Evolutionary conservation across 2,888 invertebrate genomes (phyloP), one percentile per base, ranked within the genome.

Genomic region (Epinotia bilunana): DNA sequence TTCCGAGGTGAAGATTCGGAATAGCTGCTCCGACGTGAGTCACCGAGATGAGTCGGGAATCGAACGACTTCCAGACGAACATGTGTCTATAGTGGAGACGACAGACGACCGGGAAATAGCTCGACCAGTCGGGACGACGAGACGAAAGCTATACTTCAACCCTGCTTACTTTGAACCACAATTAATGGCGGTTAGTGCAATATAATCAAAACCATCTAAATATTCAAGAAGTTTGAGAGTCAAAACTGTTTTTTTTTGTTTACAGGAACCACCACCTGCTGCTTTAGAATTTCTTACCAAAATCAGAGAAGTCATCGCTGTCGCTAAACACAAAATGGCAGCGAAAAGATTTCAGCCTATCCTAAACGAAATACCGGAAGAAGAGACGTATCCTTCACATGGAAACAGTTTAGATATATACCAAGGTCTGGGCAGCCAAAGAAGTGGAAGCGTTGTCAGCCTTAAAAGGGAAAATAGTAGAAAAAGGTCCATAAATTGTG

Each of bases 81-180:
- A 98, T 85, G 97, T 98, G 11, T 96, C 97, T 2, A 97, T 98
- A 74, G 96, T 97, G 11, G 98, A 98, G 90, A 97, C 97, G 6
- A 95, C 96, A 78, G 97, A 97, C 77, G 96, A 96, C 68, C 92
- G 95, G 76, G 94, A 96, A 79, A 97, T 97, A 79, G 92, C 96
- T 12, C 93, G 95, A 81, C 95, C 96, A 13, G 95, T 96, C 77
- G 97, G 97, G 13, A 96, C 95, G 39, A 96, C 96, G 0, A 94
- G 98, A 72, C 95, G 97, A 79, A 98, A 98, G 84, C 93, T 98
- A 3, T 98, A 98, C 86, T 98, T 98, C 84, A 98, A 98, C 88
- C 98, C 98, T 0, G 98, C 98, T 9, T 98, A 98, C 87, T 98
- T 98, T 84, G 98, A 98, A 87, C 97, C 97, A 39, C 97, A 98